phyloP scores from a whole-genome alignment of 2,797 vertebrate species.

The Pygocentrus nattereri region DNA sequence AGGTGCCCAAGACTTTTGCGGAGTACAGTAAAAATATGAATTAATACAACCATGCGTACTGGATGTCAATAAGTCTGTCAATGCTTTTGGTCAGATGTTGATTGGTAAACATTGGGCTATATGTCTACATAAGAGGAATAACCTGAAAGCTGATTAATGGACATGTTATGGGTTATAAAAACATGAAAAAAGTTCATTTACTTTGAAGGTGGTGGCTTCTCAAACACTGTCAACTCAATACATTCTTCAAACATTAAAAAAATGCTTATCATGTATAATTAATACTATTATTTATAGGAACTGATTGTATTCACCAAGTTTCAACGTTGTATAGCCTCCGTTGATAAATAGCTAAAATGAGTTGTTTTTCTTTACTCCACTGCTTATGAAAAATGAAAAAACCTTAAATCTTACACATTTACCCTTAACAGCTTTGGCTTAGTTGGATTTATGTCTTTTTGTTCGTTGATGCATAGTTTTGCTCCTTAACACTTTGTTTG shows the following conservation, averaged over 20 bases:
- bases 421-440: neutral
- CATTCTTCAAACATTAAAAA: neutral
- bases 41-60: neutral
- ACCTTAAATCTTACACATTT: neutral
- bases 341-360: neutral
- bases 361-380: neutral
- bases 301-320: neutral
- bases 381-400: neutral
- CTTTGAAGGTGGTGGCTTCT: constrained; percentile 38
- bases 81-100: neutral
- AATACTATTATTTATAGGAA: neutral
- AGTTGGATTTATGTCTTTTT: neutral
- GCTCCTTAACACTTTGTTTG: no score
- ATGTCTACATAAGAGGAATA: no score
- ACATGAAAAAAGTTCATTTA: neutral
- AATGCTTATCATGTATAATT: neutral
- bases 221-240: constrained; percentile 49
- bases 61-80: neutral
- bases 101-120: neutral
- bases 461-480: neutral
- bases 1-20: no score
- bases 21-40: no score
- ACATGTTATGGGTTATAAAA: neutral
- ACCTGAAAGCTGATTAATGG: neutral
- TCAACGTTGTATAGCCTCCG: neutral